Conservation (phyloP, 2,113 vertebrate genomes). For the Zonotrichia leucophrys region DNA sequence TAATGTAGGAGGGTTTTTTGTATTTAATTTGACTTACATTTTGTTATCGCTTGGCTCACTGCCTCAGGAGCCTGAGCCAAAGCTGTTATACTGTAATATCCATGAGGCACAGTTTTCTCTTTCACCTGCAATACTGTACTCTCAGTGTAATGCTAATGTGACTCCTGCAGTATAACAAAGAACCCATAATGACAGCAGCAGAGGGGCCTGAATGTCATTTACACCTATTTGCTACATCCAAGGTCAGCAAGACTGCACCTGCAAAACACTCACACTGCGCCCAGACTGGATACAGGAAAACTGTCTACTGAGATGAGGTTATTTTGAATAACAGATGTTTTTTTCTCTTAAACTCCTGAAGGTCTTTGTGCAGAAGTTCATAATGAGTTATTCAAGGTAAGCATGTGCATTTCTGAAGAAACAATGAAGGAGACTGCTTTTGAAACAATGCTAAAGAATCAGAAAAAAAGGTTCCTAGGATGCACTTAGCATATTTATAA, state of each 20-base stretch:
- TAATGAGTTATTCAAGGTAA: constrained; percentile 6
- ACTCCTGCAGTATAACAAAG: constrained; percentile 50
- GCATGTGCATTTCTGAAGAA: neutral
- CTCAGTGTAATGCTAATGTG: constrained; percentile 48
- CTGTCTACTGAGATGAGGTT: neutral
- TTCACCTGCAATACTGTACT: constrained; percentile 23
- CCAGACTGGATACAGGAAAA: constrained; percentile 14
- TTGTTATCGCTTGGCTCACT: constrained; percentile 41
- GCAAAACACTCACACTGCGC: constrained; percentile 17
- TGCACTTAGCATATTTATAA: neutral
- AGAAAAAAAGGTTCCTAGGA: neutral
- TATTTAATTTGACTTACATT: constrained; percentile 51
- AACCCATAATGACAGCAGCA: constrained; percentile 36
- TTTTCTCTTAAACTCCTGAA: neutral
- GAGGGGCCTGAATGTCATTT: constrained; percentile 58
- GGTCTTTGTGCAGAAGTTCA: neutral
- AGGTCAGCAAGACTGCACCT: constrained; percentile 63
- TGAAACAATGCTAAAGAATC: neutral
- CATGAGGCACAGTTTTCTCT: constrained; percentile 45
- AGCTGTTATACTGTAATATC: constrained; percentile 27
- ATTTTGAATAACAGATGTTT: constrained; percentile 38
- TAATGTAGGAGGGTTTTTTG: neutral
- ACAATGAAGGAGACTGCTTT: neutral
- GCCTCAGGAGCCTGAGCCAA: constrained; percentile 28
- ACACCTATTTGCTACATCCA: constrained; percentile 62